Percentiles rank a stretch among this genome's conserved stretches.
These are phyloP conservation scores for Lutjanus erythropterus DNA, from an alignment of 2,113 vertebrate species.

Conservation along the genomic window DNA sequence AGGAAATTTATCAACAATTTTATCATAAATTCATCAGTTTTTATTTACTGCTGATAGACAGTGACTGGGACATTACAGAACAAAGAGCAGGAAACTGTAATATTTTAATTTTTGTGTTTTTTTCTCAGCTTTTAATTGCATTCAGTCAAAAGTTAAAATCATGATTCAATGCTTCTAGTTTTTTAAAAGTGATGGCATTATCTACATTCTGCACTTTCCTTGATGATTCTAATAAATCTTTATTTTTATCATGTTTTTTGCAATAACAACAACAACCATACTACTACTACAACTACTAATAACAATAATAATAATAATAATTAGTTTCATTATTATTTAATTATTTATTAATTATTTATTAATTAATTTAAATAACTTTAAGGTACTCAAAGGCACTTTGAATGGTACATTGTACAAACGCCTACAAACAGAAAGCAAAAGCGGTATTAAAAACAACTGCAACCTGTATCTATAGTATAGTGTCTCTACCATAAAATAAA, in stretches of 20 bases:
- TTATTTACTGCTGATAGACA: neutral
- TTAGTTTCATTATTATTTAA: too few species aligned
- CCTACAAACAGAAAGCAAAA: too few species aligned
- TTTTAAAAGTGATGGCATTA: neutral
- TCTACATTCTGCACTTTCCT: neutral
- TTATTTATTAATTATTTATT: neutral
- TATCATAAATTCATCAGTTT: neutral
- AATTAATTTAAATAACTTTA: too few species aligned
- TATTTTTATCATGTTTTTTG: too few species aligned
- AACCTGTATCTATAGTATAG: too few species aligned
- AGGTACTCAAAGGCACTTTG: too few species aligned
- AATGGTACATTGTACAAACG: too few species aligned
- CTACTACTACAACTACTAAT: too few species aligned
- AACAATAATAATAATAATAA: too few species aligned
- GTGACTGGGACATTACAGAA: neutral
- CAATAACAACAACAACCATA: too few species aligned
- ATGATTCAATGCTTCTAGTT: neutral
- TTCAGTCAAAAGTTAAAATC: neutral
- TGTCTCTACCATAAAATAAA: neutral
- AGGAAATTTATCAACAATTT: neutral
- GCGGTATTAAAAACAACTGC: too few species aligned
- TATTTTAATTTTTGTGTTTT: neutral
- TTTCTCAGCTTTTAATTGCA: neutral
- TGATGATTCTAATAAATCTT: neutral
- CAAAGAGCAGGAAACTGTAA: neutral